phyloP scores from a whole-genome alignment of 1,140 invertebrate genomes.

The Drosophila lowei region DNA sequence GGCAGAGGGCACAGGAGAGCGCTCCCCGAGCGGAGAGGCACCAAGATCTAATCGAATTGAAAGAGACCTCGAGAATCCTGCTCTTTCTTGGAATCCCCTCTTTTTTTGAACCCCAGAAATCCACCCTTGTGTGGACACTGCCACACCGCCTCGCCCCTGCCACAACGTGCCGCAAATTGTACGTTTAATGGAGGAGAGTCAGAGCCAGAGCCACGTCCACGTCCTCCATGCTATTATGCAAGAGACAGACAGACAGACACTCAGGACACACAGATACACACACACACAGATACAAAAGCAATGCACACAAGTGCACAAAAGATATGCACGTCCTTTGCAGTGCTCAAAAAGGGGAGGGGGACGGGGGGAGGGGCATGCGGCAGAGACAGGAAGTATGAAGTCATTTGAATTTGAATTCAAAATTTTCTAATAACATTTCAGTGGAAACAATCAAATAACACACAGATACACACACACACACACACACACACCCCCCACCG shows the following conservation, averaged over 20 bases:
- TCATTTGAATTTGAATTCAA: conserved; percentile 82
- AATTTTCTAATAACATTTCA: conserved; percentile 81
- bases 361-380: not conserved
- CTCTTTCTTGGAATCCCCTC: no score
- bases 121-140: conserved; percentile 36
- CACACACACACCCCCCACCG: conserved; percentile 6
- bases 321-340: conserved; percentile 57
- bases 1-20: no score
- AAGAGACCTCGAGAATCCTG: no score
- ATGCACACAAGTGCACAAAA: conserved; percentile 46
- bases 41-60: no score
- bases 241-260: conserved; percentile 33
- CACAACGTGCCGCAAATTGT: conserved; percentile 53
- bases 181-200: conserved; percentile 63
- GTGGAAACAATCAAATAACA: conserved; percentile 80
- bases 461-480: conserved; percentile 20
- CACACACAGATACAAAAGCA: conserved; percentile 14
- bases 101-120: conserved; percentile 1
- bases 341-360: not conserved
- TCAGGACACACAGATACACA: conserved; percentile 14
- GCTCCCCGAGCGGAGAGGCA: no score
- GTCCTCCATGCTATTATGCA: conserved; percentile 53
- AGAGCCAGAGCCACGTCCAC: conserved; percentile 24
- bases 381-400: conserved; percentile 64
- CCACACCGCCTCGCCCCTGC: conserved; percentile 10